Evolutionary conservation across 2,888 invertebrate genomes (phyloP).

Genomic region (Herminia tarsipennalis): DNA sequence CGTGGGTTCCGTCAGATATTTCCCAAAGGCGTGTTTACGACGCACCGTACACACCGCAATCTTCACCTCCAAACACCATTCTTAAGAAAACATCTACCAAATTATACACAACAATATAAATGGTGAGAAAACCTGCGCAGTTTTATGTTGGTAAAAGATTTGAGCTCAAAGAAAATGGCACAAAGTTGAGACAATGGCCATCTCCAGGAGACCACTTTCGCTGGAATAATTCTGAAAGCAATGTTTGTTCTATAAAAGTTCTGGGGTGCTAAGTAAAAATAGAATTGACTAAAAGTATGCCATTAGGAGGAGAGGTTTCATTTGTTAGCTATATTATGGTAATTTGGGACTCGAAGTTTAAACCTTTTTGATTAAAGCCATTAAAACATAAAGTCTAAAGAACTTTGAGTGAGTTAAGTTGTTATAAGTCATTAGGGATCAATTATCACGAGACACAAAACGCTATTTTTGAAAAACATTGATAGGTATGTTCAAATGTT

Average conservation of each 20-base stretch:
- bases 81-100: constrained; percentile 49
- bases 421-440: no score
- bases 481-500: no score
- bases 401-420: no score
- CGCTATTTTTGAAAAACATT: no score
- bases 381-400: no score
- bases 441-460: no score
- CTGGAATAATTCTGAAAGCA: constrained; percentile 19
- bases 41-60: constrained; percentile 56
- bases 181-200: constrained; percentile 44
- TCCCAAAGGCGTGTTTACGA: constrained; percentile 75
- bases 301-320: not conserved
- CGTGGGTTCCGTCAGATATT: constrained; percentile 55
- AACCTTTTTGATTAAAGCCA: no score
- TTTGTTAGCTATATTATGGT: constrained; percentile 15
- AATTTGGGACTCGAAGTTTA: no score
- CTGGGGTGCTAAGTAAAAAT: not conserved
- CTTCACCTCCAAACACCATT: constrained; percentile 56
- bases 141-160: constrained; percentile 49
- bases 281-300: constrained; percentile 15
- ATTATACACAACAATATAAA: constrained; percentile 63
- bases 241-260: constrained; percentile 31
- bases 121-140: constrained; percentile 46
- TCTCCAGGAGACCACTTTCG: constrained; percentile 23
- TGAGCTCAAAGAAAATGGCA: constrained; percentile 31